These are phyloP conservation scores for Rhamphomyia laevipes DNA, from an alignment of 2,888 invertebrate genomes.

Conservation along the genomic window DNA sequence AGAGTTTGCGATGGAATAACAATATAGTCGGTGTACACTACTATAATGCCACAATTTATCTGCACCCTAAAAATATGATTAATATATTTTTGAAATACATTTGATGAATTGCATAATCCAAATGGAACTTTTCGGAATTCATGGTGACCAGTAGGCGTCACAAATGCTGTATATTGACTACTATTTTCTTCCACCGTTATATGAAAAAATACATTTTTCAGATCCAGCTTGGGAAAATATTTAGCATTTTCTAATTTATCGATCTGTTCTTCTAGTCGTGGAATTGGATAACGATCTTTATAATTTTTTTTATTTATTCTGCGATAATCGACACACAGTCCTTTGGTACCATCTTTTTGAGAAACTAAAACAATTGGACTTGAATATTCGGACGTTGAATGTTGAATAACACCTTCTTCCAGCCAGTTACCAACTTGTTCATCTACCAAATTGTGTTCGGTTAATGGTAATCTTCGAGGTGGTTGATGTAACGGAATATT, in stretches of 20 bases:
- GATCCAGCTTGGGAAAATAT: conserved; percentile 22
- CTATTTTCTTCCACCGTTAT: conserved; percentile 20
- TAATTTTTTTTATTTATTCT: conserved; percentile 15
- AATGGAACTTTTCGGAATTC: conserved; percentile 27
- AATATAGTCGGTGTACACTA: conserved; percentile 22
- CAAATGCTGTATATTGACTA: conserved; percentile 23
- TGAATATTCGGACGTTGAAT: conserved; percentile 14
- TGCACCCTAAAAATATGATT: conserved; percentile 15
- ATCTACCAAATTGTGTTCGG: too few relatives aligned
- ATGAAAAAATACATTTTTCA: conserved; percentile 28
- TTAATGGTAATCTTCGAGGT: too few relatives aligned
- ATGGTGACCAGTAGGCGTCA: conserved; percentile 23
- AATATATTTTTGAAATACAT: conserved; percentile 21
- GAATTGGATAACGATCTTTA: conserved; percentile 20
- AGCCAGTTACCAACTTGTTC: too few relatives aligned
- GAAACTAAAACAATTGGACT: neutral
- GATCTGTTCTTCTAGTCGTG: conserved; percentile 23
- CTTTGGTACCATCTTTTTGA: neutral
- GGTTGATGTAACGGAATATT: too few relatives aligned
- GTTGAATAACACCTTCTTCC: too few relatives aligned
- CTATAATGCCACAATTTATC: conserved; percentile 9
- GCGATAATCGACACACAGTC: conserved; percentile 21
- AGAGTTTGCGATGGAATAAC: too few relatives aligned
- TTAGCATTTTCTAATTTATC: conserved; percentile 20
- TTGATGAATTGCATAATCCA: conserved; percentile 26